Evolutionary conservation across 2,113 vertebrate genomes (phyloP).

Genomic region (Lophura nycthemera): DNA sequence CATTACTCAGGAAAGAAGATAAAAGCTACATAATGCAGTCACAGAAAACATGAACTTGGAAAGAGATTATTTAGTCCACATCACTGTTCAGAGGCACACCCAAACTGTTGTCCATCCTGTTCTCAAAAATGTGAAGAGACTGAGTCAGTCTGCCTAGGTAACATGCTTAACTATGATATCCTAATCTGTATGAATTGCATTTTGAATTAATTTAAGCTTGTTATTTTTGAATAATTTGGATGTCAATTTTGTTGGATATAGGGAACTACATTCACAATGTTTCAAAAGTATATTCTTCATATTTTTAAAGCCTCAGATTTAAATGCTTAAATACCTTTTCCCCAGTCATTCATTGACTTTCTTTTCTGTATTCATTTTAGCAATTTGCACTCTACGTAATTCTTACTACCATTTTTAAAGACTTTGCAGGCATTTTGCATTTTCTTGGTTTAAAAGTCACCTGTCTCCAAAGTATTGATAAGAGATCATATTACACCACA

Average conservation of each 20-base stretch:
- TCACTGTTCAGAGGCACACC: background rate
- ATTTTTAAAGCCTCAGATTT: background rate
- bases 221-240: background rate
- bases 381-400: background rate
- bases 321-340: background rate
- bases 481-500: background rate
- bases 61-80: background rate
- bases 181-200: background rate
- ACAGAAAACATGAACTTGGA: background rate
- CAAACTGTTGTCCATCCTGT: background rate
- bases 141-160: background rate
- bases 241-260: background rate
- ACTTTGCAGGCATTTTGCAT: background rate
- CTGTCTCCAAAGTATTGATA: background rate
- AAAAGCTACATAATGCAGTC: background rate
- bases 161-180: background rate
- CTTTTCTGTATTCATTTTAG: background rate
- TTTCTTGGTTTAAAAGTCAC: background rate
- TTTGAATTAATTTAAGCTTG: background rate
- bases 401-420: background rate
- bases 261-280: background rate
- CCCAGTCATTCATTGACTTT: rapidly evolving
- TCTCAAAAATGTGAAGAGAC: background rate
- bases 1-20: background rate
- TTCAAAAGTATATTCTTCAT: background rate